Evolutionary conservation across 2,888 invertebrate genomes (phyloP), one percentile per base, ranked within the genome.

Genomic region (Protonemura montana): DNA sequence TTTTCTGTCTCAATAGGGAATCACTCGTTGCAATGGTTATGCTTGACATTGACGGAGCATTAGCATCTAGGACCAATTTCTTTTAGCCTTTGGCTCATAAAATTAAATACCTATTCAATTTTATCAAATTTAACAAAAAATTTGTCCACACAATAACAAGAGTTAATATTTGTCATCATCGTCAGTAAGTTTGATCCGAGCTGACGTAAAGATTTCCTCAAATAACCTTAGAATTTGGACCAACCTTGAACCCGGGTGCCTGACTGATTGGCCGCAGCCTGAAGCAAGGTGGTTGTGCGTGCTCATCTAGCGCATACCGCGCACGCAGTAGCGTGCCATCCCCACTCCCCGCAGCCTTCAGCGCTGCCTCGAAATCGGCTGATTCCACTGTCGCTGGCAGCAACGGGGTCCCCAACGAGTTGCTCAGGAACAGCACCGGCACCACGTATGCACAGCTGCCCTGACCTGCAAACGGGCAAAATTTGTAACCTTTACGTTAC

Each of bases 301-400:
- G 94, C 88, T 93, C 93, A 90, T 97, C 97, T 85, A 95, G 91
- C 87, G 92, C 93, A 90, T 95, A 95, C 95, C 95, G 90, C 88
- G 91, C 91, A 87, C 90, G 90, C 80, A 92, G 89, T 27, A 91
- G 88, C 41, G 90, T 89, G 86, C 90, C 89, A 85, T 90, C 90
- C 84, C 94, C 93, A 10, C 35, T 35, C 6, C 59, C 59, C 0
- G 95, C 95, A 21, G 94, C 93, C 85, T 94, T 94, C 89, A 96
- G 92, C 6, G 96, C 95, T 87, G 95, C 94, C 89, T 95, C 94
- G 91, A 96, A 97, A 92, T 97, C 96, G 0, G 95, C 94, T 89
- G 95, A 95, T 91, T 96, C 96, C 87, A 97, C 93, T 5, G 95
- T 95, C 89, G 95, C 94, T 0, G 97, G 97, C 87, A 96, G 91